Conservation (phyloP, 2,113 vertebrate genomes). For the Bungarus multicinctus region DNA sequence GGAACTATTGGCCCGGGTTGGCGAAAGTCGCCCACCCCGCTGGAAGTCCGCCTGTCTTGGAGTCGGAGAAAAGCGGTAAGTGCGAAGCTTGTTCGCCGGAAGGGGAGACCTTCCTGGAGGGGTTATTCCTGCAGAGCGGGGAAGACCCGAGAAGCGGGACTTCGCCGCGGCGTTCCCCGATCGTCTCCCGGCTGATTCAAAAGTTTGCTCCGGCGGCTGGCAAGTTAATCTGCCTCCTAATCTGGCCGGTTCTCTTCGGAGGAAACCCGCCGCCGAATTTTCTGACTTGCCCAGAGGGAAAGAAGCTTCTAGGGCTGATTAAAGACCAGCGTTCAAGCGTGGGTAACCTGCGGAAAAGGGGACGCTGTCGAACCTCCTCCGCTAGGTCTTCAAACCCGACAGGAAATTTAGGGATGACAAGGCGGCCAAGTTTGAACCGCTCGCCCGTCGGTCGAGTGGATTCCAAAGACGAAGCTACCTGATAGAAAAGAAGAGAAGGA, state of each 20-base stretch:
- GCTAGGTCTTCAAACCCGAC: background rate
- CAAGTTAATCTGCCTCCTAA: background rate
- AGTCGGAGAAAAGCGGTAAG: slow-evolving; percentile 39
- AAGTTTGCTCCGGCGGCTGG: background rate
- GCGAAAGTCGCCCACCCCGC: slow-evolving; percentile 46
- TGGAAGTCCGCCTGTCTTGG: slow-evolving; percentile 49
- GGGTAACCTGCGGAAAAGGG: background rate
- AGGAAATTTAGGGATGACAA: background rate
- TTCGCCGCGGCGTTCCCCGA: background rate
- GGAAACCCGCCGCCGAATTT: background rate
- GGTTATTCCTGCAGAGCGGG: background rate
- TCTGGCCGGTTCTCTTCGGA: background rate
- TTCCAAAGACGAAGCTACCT: background rate
- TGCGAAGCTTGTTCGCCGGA: background rate
- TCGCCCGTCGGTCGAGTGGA: background rate
- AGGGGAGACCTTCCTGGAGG: background rate
- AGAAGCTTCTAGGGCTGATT: background rate
- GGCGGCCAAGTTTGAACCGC: background rate
- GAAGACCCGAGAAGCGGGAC: background rate
- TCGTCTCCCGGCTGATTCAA: background rate
- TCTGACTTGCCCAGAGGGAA: background rate
- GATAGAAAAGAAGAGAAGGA: background rate
- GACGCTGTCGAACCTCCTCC: background rate
- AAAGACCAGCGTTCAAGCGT: background rate
- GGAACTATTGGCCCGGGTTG: slow-evolving; percentile 13